Conservation (phyloP, 2,888 invertebrate species). For the Meliscaeva auricollis region DNA sequence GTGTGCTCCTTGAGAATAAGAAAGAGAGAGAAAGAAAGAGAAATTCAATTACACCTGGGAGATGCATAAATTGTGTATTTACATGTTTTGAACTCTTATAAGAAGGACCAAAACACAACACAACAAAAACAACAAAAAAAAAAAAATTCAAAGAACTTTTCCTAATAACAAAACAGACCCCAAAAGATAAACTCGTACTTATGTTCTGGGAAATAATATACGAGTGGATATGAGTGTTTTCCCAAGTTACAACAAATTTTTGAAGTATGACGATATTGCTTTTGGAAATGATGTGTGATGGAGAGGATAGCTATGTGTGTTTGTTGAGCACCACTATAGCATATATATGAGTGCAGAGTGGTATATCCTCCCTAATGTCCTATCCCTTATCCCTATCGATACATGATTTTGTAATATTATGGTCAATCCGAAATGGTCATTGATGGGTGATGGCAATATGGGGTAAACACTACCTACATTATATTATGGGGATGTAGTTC, state of each 20-base stretch:
- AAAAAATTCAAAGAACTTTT: slow-evolving; percentile 34
- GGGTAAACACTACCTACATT: too few relatives aligned
- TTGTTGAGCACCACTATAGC: too few relatives aligned
- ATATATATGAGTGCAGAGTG: too few relatives aligned
- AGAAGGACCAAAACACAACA: background rate
- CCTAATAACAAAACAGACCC: slow-evolving; percentile 21
- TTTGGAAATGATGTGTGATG: background rate
- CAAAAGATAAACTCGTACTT: slow-evolving; percentile 1
- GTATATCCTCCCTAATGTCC: too few relatives aligned
- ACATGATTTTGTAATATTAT: background rate
- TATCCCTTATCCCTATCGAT: background rate
- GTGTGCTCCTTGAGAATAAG: background rate
- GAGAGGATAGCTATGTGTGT: background rate
- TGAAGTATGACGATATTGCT: slow-evolving; percentile 26
- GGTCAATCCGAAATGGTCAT: slow-evolving; percentile 32
- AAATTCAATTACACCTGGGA: slow-evolving; percentile 53
- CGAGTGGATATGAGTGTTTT: background rate
- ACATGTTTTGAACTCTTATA: slow-evolving; percentile 4
- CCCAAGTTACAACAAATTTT: slow-evolving; percentile 23
- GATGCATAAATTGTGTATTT: slow-evolving; percentile 36
- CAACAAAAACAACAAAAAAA: background rate
- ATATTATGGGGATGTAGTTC: background rate
- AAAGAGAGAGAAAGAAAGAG: background rate
- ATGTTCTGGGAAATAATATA: background rate
- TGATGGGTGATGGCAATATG: slow-evolving; percentile 14